Conservation (phyloP, 2,113 vertebrate species). For the Ptilonorhynchus violaceus region DNA sequence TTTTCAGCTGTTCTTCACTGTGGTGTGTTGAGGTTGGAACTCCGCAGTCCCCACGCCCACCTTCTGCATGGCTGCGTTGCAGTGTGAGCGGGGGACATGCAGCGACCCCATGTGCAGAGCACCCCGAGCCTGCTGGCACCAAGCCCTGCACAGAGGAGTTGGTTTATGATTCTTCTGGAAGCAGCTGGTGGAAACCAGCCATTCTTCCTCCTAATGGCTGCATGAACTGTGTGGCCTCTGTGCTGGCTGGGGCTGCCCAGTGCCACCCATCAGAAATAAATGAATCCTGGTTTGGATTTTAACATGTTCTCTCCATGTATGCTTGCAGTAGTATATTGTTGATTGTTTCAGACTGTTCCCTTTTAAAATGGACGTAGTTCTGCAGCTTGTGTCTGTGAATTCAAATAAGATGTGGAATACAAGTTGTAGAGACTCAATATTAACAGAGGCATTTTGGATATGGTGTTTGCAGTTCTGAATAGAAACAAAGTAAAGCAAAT, state of each 20-base stretch:
- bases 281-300: accelerated
- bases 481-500: background rate
- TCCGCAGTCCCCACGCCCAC: accelerated
- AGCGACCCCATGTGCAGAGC: accelerated
- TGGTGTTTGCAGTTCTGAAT: background rate
- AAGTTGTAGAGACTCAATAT: background rate
- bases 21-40: accelerated
- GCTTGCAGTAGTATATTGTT: accelerated
- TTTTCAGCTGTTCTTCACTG: background rate
- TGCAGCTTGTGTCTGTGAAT: background rate
- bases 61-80: accelerated
- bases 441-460: background rate
- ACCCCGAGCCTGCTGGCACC: background rate
- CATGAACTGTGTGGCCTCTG: accelerated
- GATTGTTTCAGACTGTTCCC: background rate
- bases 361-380: background rate
- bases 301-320: accelerated
- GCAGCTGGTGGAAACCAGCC: background rate
- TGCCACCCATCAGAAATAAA: background rate
- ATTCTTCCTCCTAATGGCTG: accelerated
- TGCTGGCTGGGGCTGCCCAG: accelerated
- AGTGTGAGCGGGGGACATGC: accelerated
- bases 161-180: accelerated
- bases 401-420: background rate
- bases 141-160: background rate